Evolutionary conservation across 2,888 invertebrate species (phyloP).

Genomic region (Pristionchus japonicus): DNA sequence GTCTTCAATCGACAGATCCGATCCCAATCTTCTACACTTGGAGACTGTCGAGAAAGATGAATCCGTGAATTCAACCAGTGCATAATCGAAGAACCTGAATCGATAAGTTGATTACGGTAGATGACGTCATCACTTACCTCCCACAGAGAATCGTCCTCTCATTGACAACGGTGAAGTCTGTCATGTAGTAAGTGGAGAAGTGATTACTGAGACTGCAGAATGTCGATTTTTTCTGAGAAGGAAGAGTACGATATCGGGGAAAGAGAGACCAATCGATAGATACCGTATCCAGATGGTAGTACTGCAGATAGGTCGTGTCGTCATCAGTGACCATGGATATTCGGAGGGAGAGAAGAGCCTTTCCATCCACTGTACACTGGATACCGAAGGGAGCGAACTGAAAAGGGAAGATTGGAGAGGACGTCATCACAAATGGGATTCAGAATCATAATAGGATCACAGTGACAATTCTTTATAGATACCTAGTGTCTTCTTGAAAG

Average conservation of each 20-base stretch:
- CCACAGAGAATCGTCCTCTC: conserved; percentile 35
- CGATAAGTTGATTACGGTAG: not conserved
- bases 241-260: not conserved
- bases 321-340: not conserved
- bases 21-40: not conserved
- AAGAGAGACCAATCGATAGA: not conserved
- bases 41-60: not conserved
- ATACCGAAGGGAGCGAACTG: conserved; percentile 6
- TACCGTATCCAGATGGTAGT: conserved; percentile 19
- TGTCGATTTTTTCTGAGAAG: not conserved
- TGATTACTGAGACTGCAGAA: not conserved
- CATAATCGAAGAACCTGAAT: conserved; percentile 26
- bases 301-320: conserved; percentile 5
- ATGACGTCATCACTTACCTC: not conserved
- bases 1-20: not conserved
- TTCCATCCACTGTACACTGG: not conserved
- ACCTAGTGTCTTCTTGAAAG: too few species aligned
- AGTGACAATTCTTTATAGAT: too few species aligned
- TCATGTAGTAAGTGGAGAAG: not conserved
- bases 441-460: too few species aligned
- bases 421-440: too few species aligned
- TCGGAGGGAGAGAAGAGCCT: conserved; percentile 18
- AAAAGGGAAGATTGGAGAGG: too few species aligned
- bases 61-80: not conserved
- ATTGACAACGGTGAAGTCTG: not conserved